Evolutionary conservation across 2,888 invertebrate species (phyloP), one percentile per base, ranked within the genome.

Genomic region (Antheraea yamamai): DNA sequence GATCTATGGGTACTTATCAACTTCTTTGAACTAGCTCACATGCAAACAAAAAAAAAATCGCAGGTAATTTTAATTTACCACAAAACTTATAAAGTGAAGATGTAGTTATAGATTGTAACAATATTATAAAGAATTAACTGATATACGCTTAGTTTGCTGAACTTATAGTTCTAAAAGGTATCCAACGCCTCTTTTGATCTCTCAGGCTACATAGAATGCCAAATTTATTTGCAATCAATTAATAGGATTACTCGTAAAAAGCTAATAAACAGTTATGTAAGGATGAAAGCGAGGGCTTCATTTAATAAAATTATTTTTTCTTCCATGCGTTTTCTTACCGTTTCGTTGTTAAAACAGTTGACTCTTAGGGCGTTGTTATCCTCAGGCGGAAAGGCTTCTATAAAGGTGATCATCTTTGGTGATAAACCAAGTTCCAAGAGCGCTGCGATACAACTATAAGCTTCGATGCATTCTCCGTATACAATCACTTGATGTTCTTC

Each of bases 391-490:
- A 93, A 95, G 0, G 96, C 95, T 80, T 96, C 96, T 0, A 97
- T 95, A 73, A 97, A 95, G 0, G 93, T 90, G 20, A 97, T 96
- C 83, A 92, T 90, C 0, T 90, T 83, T 0, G 96, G 91, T 0
- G 91, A 79, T 1, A 97, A 82, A 0, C 97, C 97, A 70, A 95
- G 89, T 75, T 96, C 95, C 6, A 97, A 83, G 39, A 98, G 87
- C 0, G 96, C 96, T 14, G 96, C 95, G 0, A 97, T 87, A 81
- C 97, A 96, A 76, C 95, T 95, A 83, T 96, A 97, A 0, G 96
- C 96, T 84, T 97, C 96, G 72, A 97, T 82, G 75, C 95, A 95
- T 74, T 95, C 95, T 0, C 98, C 97, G 84, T 97, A 97, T 0
- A 98, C 95, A 0, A 97, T 88, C 51, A 96, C 88, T 30, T 81